These are phyloP conservation scores for Leptocoma aspasia DNA, from an alignment of 2,113 vertebrate genomes.

Conservation along the genomic window DNA sequence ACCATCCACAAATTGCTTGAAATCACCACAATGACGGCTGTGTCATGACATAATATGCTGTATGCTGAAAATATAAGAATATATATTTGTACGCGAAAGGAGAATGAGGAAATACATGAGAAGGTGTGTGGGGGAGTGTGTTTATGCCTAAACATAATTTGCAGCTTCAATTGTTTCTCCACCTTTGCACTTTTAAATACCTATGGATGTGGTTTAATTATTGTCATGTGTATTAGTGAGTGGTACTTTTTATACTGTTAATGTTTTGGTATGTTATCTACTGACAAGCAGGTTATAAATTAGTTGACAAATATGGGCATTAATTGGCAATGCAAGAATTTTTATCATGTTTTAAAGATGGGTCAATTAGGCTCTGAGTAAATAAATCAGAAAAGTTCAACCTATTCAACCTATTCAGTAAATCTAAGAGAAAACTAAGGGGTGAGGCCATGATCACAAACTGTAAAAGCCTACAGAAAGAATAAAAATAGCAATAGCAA, in stretches of 20 bases:
- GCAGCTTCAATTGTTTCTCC: neutral
- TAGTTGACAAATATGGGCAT: neutral
- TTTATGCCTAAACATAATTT: neutral
- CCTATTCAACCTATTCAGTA: neutral
- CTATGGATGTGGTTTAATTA: neutral
- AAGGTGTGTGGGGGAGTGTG: neutral
- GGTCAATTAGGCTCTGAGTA: neutral
- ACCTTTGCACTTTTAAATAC: neutral
- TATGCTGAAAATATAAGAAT: neutral
- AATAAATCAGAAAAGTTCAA: neutral
- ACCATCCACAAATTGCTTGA: neutral
- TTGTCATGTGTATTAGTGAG: rapidly evolving
- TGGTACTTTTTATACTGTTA: neutral
- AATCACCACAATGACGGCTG: neutral
- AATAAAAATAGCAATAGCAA: neutral
- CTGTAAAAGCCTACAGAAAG: neutral
- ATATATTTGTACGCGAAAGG: neutral
- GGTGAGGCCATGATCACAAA: neutral
- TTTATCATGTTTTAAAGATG: neutral
- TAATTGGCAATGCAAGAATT: neutral
- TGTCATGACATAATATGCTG: neutral
- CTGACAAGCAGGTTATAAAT: neutral
- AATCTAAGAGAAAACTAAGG: neutral
- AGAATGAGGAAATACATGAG: neutral
- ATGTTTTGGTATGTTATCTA: neutral